Base-by-base conservation (phyloP, 2,797 vertebrate species). In the Macropodus opercularis region DNA sequence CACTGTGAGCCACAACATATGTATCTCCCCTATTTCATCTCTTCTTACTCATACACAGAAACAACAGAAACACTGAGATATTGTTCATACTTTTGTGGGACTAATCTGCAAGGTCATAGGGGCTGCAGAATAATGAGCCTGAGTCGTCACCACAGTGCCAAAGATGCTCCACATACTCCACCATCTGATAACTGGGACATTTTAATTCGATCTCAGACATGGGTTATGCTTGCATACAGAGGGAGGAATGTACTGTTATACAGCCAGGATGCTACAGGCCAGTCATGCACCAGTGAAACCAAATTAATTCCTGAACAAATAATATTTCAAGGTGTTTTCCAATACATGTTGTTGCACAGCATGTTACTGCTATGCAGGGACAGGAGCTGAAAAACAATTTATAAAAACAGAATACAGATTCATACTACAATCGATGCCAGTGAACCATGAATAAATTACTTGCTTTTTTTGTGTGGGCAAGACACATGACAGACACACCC, bases 401-500 rank as follows among this genome's bases (percentile, higher is more conserved):
- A 4, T 1, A 31, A 35, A 36, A 21, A 49, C 4, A 23, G 2
- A 19, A 5, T 36, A 26, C 49, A 40, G 17, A 55, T 46, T n/a
- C 29, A 43, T 3, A 23, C 11, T 9, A 11, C 17, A 50, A 44
- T 9, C 15, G 17, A 36, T 23, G 29, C 52, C 12, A 24, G 13
- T 51, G 59, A 50, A 22, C 51, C 12, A 29, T 38, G 8, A 14
- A 65, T 59, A 5, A 55, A 54, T 54, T 26, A 18, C 34, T n/a
- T 3, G 10, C 52, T 70, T 12, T 61, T 61, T 81, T 72, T 84
- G 75, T 86, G 75, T 72, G 73, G 77, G 72, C 73, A 60, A 48
- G 18, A 64, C 57, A 70, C 77, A 40, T 58, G 77, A 80, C 55
- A 51, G 84, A 55, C 86, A 85, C 81, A 80, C 87, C 86, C 80